These are phyloP conservation scores for Phylloscopus whistleri DNA, from an alignment of 2,113 vertebrate species.

Conservation along the genomic window DNA sequence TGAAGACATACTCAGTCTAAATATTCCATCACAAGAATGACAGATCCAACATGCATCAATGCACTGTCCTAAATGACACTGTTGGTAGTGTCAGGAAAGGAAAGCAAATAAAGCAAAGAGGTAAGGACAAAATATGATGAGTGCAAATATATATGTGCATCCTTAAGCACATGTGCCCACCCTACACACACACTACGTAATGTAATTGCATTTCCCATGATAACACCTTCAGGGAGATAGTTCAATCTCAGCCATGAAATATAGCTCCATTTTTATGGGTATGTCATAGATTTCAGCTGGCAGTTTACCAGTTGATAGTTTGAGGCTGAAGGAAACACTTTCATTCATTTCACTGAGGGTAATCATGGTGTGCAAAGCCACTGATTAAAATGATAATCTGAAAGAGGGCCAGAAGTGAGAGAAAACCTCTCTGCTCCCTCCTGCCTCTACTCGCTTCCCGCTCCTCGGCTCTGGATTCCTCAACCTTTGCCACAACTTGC, in stretches of 20 bases:
- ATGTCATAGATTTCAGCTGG: neutral
- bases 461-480: neutral
- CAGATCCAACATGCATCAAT: neutral
- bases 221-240: neutral
- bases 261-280: neutral
- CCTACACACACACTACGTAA: neutral
- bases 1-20: neutral
- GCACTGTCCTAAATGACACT: neutral
- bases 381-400: neutral
- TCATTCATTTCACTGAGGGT: neutral
- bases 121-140: neutral
- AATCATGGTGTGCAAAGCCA: neutral
- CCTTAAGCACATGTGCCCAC: neutral
- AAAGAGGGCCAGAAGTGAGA: neutral
- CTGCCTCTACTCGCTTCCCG: neutral
- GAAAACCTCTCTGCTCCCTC: neutral
- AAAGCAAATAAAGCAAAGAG: neutral
- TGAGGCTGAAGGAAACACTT: neutral
- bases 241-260: neutral
- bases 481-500: conserved; percentile 45
- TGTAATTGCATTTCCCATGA: neutral
- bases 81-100: neutral
- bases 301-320: neutral
- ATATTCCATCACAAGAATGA: neutral
- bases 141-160: neutral